A percentile compares a stretch with the other conserved stretches of the same genome.
phyloP scores from a whole-genome alignment of 2,888 invertebrate species.

The Drosophila gaucha region DNA sequence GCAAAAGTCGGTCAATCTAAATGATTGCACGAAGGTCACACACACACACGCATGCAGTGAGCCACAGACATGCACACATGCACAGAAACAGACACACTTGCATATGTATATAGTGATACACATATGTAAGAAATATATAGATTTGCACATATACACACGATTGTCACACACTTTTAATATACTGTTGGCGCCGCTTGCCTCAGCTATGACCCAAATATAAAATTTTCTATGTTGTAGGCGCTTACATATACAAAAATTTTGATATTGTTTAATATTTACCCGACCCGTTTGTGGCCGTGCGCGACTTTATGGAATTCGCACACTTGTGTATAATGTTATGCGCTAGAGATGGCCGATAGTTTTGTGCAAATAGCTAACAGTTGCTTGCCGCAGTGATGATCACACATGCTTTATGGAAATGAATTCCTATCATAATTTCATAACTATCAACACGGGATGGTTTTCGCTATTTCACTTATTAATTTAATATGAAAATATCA shows the following conservation, averaged over 20 bases:
- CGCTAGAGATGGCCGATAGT: slow-evolving; percentile 30
- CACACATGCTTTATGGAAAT: neutral
- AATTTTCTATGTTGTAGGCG: slow-evolving; percentile 31
- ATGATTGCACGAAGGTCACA: slow-evolving; percentile 75
- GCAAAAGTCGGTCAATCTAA: slow-evolving; percentile 63
- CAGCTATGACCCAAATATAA: slow-evolving; percentile 62
- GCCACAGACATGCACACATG: too few species aligned
- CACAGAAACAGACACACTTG: slow-evolving; percentile 8
- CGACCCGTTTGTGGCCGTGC: slow-evolving; percentile 48
- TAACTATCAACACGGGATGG: too few species aligned
- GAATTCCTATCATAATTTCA: neutral
- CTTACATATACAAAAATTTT: slow-evolving; percentile 17
- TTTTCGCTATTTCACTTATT: too few species aligned
- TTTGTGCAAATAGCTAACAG: slow-evolving; percentile 16
- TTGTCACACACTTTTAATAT: slow-evolving; percentile 34
- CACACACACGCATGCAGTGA: slow-evolving; percentile 34
- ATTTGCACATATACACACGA: slow-evolving; percentile 18
- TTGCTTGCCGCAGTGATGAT: slow-evolving; percentile 3
- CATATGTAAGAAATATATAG: slow-evolving; percentile 14
- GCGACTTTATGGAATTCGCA: slow-evolving; percentile 58
- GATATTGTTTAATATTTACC: slow-evolving; percentile 58
- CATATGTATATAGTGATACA: slow-evolving; percentile 24
- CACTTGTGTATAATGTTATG: slow-evolving; percentile 47
- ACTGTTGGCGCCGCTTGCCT: slow-evolving; percentile 24
- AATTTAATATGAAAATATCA: too few species aligned